Base-by-base conservation (phyloP, 1,140 invertebrate species). In the Carposina sasakii region DNA sequence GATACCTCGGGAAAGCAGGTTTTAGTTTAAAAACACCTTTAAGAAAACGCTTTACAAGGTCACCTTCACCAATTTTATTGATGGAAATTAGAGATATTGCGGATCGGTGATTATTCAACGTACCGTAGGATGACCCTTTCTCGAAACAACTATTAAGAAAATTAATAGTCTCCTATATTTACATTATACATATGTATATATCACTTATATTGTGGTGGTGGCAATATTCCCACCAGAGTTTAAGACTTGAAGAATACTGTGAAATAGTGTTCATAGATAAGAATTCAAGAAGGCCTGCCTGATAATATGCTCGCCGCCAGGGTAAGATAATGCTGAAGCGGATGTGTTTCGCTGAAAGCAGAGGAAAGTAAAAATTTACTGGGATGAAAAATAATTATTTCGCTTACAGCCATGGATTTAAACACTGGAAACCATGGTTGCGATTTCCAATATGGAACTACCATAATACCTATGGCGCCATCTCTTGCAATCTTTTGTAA, bases 261-360 rank as follows among this genome's bases (percentile, higher is more conserved):
- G 17, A 17, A n/a, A 19, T 13, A 19, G 52, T 54, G 33, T 28
- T 54, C 15, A 36, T 15, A 8, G 46, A 37, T 20, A 48, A 3
- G 1, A 46, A 54, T 8, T 30, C 20, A 0, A 48, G 1, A 60
- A 60, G 2, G 45, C 65, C 42, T 54, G 8, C 52, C 33, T 13
- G 62, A 68, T 51, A 68, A 61, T 10, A 40, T 28, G 36, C 57
- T 56, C 47, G 47, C 60, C 15, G 48, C 62, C 65, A 68, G 55
- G 60, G 63, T 47, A 64, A 66, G 45, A 8, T 60, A 22, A 13
- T 17, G 22, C 19, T 30, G 52, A 10, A 71, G 36, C 4, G 57
- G 65, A 41, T 61, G 59, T 20, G 12, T 37, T 33, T 46, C 16
- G 19, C 52, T 50, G 34, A 49, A 60, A 47, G 50, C 30, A 49